Conservation (phyloP, 2,113 vertebrate genomes). For the Anseranas semipalmata region DNA sequence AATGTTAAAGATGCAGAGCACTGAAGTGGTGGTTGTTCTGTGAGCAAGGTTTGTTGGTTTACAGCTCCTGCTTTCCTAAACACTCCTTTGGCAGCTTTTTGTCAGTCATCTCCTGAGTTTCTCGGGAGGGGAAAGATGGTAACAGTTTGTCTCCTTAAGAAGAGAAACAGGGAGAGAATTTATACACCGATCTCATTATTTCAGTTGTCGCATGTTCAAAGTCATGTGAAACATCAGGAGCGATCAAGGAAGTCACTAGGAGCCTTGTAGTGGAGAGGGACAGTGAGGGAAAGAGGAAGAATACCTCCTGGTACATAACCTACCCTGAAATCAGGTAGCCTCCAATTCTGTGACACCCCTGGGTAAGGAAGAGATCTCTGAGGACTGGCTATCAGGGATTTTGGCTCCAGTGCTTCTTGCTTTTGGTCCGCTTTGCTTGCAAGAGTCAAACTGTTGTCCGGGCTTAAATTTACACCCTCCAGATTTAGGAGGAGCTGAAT, state of each 20-base stretch:
- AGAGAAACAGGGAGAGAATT: conserved; percentile 24
- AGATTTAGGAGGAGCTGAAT: not conserved
- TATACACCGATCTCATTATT: conserved; percentile 21
- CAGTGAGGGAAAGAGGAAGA: not conserved
- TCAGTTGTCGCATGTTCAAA: conserved; percentile 50
- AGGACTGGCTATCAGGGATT: not conserved
- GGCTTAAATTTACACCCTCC: not conserved
- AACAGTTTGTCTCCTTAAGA: conserved; percentile 32
- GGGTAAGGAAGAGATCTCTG: not conserved
- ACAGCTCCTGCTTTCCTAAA: conserved; percentile 19
- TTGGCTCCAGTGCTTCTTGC: not conserved
- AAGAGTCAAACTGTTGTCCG: not conserved
- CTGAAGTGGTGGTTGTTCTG: not conserved
- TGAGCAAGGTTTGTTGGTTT: conserved; percentile 1
- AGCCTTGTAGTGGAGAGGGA: not conserved
- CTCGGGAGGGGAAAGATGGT: conserved; percentile 1
- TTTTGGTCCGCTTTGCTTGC: not conserved
- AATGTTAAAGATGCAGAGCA: not conserved
- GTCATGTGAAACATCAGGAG: conserved; percentile 44
- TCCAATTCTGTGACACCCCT: not conserved
- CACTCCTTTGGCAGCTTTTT: not conserved
- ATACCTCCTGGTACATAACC: not conserved
- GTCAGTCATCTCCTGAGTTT: conserved; percentile 35
- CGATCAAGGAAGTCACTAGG: conserved; percentile 9
- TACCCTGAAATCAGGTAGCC: conserved; percentile 6